These are phyloP conservation scores for Neodiprion lecontei DNA, from an alignment of 1,140 invertebrate species.

Conservation along the genomic window DNA sequence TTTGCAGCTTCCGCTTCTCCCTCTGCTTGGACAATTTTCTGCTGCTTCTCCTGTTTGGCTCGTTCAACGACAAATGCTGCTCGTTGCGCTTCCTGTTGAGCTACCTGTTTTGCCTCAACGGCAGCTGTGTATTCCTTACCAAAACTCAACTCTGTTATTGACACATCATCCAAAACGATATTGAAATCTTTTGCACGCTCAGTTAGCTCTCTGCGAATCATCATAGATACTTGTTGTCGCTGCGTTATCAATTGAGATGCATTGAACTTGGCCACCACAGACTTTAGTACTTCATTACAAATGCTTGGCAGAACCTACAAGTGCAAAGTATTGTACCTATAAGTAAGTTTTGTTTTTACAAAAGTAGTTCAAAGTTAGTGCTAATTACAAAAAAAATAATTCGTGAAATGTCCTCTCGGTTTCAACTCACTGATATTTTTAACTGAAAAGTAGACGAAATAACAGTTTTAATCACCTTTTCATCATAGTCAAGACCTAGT, in stretches of 20 bases:
- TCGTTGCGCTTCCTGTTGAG: slow-evolving; percentile 98
- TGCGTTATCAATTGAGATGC: slow-evolving; percentile 99
- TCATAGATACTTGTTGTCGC: slow-evolving; percentile 93
- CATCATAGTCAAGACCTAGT: slow-evolving; percentile 86
- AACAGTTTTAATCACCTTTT: slow-evolving; percentile 69
- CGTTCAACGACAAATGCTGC: slow-evolving; percentile 98
- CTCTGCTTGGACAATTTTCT: slow-evolving; percentile 99
- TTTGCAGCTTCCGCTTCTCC: slow-evolving; percentile 99
- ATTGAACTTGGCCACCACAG: slow-evolving; percentile 99
- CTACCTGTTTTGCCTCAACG: slow-evolving; percentile 99
- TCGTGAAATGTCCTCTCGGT: too few species aligned
- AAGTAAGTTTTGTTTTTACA: too few species aligned
- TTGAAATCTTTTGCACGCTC: slow-evolving; percentile 98
- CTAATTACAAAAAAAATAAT: too few species aligned
- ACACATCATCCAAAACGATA: slow-evolving; percentile 99
- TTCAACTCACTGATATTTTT: too few species aligned
- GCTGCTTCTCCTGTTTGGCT: slow-evolving; percentile 97
- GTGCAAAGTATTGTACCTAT: slow-evolving; percentile 19
- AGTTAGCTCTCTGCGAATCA: slow-evolving; percentile 92
- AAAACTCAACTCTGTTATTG: slow-evolving; percentile 98
- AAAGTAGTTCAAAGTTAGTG: too few species aligned
- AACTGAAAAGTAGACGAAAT: too few species aligned
- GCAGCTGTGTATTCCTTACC: slow-evolving; percentile 99
- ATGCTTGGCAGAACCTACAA: slow-evolving; percentile 87
- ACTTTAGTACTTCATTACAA: slow-evolving; percentile 98